phyloP scores from a whole-genome alignment of 2,113 vertebrate species.

The Cervus canadensis region DNA sequence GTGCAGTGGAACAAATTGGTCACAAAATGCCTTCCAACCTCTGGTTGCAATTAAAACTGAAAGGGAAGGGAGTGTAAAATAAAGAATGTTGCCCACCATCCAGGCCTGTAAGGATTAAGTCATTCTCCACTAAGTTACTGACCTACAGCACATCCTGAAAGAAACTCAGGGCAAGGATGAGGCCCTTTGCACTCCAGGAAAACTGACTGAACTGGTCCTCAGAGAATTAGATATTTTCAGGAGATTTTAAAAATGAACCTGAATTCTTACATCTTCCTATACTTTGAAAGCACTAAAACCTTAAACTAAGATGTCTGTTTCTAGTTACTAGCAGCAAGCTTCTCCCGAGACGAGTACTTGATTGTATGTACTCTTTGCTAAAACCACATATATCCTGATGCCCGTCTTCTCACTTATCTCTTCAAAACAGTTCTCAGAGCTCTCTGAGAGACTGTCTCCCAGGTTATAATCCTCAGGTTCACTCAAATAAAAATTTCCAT shows the following conservation, averaged over 20 bases:
- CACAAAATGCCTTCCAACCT: background rate
- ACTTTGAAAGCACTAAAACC: background rate
- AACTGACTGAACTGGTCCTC: background rate
- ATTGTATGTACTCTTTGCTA: background rate
- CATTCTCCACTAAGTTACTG: background rate
- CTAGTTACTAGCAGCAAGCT: background rate
- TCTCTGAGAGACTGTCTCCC: background rate
- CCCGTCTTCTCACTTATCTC: background rate
- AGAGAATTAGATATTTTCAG: background rate
- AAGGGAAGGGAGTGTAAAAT: background rate
- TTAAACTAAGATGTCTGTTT: background rate
- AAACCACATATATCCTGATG: background rate
- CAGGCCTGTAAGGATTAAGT: background rate
- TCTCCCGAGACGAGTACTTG: background rate
- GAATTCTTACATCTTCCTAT: background rate
- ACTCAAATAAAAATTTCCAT: background rate
- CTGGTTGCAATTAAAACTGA: background rate
- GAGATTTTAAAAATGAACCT: background rate
- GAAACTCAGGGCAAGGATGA: background rate
- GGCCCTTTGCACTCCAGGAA: background rate
- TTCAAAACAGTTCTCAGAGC: background rate
- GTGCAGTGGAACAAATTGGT: background rate
- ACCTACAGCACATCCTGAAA: background rate
- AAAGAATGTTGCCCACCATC: background rate
- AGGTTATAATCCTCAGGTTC: background rate